These are phyloP conservation scores for Drosophila incognita DNA, from an alignment of 2,888 invertebrate genomes.

Conservation along the genomic window DNA sequence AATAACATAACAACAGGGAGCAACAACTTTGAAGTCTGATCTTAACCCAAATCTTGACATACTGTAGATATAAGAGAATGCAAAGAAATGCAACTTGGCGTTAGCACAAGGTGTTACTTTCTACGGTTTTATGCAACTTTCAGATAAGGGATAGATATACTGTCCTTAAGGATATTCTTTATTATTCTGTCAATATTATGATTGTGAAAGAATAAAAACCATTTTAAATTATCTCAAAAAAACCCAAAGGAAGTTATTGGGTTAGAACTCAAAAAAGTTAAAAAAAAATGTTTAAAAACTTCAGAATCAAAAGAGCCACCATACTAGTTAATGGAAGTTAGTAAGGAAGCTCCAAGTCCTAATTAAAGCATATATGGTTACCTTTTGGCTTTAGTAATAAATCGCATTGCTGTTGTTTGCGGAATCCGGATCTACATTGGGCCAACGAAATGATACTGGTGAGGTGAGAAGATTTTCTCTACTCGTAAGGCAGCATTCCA, in stretches of 20 bases:
- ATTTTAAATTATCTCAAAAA: not conserved
- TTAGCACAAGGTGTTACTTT: not conserved
- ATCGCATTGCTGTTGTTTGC: constrained; percentile 29
- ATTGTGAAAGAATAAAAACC: not conserved
- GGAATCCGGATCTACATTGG: constrained; percentile 57
- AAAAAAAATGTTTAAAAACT: not conserved
- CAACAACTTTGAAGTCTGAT: not conserved
- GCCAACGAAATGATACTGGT: constrained; percentile 44
- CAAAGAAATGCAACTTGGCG: not conserved
- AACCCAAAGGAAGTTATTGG: not conserved
- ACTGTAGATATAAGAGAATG: not conserved
- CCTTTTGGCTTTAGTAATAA: constrained; percentile 37
- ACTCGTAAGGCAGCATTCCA: constrained; percentile 80
- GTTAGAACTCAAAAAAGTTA: not conserved
- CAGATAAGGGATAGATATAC: not conserved
- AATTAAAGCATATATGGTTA: constrained; percentile 31
- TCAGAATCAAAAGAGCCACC: not conserved
- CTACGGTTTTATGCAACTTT: not conserved
- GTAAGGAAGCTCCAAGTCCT: constrained; percentile 7
- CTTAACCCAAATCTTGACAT: not conserved
- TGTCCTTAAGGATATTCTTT: not conserved
- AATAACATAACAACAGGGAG: not conserved
- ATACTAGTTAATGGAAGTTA: not conserved
- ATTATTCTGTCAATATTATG: not conserved
- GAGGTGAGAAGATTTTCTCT: constrained; percentile 80